Base-by-base conservation (phyloP, 2,797 vertebrate genomes). In the Parambassis ranga region DNA sequence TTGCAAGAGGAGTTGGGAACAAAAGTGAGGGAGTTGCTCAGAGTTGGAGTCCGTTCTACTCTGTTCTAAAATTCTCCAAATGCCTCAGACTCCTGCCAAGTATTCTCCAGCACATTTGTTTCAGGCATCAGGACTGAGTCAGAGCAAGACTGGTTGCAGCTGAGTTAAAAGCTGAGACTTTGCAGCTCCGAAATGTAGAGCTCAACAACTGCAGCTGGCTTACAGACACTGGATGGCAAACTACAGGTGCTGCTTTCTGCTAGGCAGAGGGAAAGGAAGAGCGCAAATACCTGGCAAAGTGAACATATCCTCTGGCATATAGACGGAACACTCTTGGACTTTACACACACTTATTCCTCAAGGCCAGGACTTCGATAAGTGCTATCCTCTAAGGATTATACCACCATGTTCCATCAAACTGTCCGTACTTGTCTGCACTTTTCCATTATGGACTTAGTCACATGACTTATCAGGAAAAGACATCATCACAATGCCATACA, bases 21-120 rank as follows among this genome's bases (percentile, higher is more conserved):
- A 75, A 81, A 77, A 53, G 57, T 18, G 41, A 65, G 80, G 73
- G 78, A 89, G 68, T 46, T 60, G 64, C 32, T 51, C 50, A 50
- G 48, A 77, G 65, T 53, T 37, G 41, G 53, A 41, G 75, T 83
- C 24, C 57, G 65, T 69, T 77, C 68, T 66, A 69, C 80, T 82
- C 77, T 75, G 70, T 43, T 85, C 81, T 63, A 56, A 87, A 77
- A 91, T 88, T 89, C 81, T 86, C 75, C 3, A 84, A 76, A 89
- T 85, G 89, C 87, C 87, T 91, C 71, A 77, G 82, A 90, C 84
- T 88, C 67, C 56, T 83, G 89, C 89, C 90, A 88, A 89, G 79
- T 79, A 72, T 71, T 76, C 78, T 86, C 83, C 70, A 79, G 84
- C 69, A 80, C 84, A 83, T 85, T 85, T 84, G 86, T 85, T 85